Base-by-base conservation (phyloP, 2,888 invertebrate genomes). In the Scaptodrosophila latifasciaeformis region DNA sequence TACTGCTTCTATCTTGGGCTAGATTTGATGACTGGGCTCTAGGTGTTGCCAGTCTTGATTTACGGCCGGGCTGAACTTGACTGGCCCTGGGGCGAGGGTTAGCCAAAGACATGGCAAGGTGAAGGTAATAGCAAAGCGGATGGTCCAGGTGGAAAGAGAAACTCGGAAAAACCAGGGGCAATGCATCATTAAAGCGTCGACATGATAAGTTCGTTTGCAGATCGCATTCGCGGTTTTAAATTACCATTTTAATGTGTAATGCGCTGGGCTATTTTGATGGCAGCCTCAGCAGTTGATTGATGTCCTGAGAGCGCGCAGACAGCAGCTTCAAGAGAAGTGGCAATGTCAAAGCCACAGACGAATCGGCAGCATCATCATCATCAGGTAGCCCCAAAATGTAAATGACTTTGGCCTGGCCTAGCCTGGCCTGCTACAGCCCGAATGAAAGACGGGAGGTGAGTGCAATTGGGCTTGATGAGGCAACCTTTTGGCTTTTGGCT, bases 21-120 rank as follows among this genome's bases (percentile, higher is more conserved):
- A n/a, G n/a, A n/a, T n/a, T n/a, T n/a, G n/a, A n/a, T n/a, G n/a
- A n/a, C 27, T 37, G 34, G 7, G 49, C 37, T 15, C 44, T 49
- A 70, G 80, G 74, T 80, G 75, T 74, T 80, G 80, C 78, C 80
- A 77, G 54, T 70, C 74, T 75, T 79, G 75, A 75, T 75, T 80
- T 77, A 77, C 77, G 65, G 65, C 62, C 31, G 40, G 46, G 55
- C 61, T 44, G 30, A 54, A 54, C 56, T 59, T 52, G 60, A 43
- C 50, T 51, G 52, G 59, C 10, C 39, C 48, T 42, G 31, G 21
- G 37, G 30, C 40, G 7, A 43, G 62, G 50, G 59, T 65, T 59
- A 62, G 48, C 50, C 49, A 49, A 56, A 27, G 40, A 34, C 34
- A 34, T 34, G 13, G n/a, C n/a, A n/a, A n/a, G n/a, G n/a, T n/a